Evolutionary conservation across 2,888 invertebrate species (phyloP).

Genomic region (Drepana falcataria): DNA sequence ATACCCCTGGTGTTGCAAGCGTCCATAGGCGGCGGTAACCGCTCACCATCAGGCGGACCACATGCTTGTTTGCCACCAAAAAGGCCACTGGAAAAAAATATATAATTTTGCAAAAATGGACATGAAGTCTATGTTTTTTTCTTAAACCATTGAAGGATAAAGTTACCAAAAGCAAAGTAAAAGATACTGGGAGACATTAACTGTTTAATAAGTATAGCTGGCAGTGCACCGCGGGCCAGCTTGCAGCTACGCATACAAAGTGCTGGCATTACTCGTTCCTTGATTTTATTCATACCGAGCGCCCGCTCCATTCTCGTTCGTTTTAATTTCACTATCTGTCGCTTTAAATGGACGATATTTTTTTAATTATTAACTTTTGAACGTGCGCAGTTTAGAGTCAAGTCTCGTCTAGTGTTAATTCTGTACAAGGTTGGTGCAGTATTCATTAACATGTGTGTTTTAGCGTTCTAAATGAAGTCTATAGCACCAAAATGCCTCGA

Average conservation of each 20-base stretch:
- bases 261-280: conserved; percentile 22
- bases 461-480: too few species aligned
- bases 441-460: background rate
- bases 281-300: conserved; percentile 23
- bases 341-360: conserved; percentile 19
- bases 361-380: conserved; percentile 33
- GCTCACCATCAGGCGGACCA: too few species aligned
- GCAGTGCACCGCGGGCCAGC: conserved; percentile 2
- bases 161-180: too few species aligned
- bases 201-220: background rate
- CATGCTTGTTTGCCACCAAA: too few species aligned
- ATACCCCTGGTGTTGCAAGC: too few species aligned
- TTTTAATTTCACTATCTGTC: conserved; percentile 25
- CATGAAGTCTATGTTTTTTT: too few species aligned
- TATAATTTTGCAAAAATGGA: too few species aligned
- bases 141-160: too few species aligned
- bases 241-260: conserved; percentile 25
- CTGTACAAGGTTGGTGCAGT: background rate
- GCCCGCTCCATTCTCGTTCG: conserved; percentile 26
- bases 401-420: background rate
- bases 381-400: conserved; percentile 16
- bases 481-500: too few species aligned
- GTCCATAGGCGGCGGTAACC: too few species aligned
- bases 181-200: too few species aligned
- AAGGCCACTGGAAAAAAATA: too few species aligned